Evolutionary conservation across 2,797 vertebrate species (phyloP).

Genomic region (Chromobotia macracanthus): DNA sequence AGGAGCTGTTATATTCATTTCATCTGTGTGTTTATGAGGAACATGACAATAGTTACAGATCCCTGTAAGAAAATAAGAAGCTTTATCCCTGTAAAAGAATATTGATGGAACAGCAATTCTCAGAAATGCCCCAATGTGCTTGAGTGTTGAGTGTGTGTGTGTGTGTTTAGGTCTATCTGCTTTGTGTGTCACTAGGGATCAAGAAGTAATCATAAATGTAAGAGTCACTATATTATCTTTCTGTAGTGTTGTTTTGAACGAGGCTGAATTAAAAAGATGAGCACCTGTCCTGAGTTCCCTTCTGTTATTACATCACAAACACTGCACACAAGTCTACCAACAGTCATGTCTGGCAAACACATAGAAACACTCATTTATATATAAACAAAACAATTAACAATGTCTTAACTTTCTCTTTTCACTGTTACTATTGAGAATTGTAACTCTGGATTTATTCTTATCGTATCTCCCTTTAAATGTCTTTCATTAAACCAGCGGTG

Average conservation of each 20-base stretch:
- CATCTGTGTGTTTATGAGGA: constrained; percentile 68
- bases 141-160: constrained; percentile 52
- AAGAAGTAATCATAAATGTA: constrained; percentile 57
- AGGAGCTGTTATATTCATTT: constrained; percentile 50
- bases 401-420: too few relatives aligned
- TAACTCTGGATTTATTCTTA: too few relatives aligned
- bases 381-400: too few relatives aligned
- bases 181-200: constrained; percentile 69
- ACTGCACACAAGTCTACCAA: too few relatives aligned
- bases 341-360: too few relatives aligned
- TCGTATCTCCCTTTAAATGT: too few relatives aligned
- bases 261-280: constrained; percentile 73
- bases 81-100: constrained; percentile 36
- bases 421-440: too few relatives aligned
- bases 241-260: constrained; percentile 67
- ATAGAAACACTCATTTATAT: too few relatives aligned
- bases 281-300: constrained; percentile 54
- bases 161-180: constrained; percentile 62
- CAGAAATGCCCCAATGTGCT: not conserved
- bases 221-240: constrained; percentile 56
- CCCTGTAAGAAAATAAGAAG: too few relatives aligned
- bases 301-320: not conserved
- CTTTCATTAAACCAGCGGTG: too few relatives aligned
- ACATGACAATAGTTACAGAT: constrained; percentile 31
- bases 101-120: not conserved